A percentile compares a stretch with the other conserved stretches of the same genome.
Evolutionary conservation across 2,888 invertebrate species (phyloP).

Genomic region (Scaptodrosophila latifasciaeformis): DNA sequence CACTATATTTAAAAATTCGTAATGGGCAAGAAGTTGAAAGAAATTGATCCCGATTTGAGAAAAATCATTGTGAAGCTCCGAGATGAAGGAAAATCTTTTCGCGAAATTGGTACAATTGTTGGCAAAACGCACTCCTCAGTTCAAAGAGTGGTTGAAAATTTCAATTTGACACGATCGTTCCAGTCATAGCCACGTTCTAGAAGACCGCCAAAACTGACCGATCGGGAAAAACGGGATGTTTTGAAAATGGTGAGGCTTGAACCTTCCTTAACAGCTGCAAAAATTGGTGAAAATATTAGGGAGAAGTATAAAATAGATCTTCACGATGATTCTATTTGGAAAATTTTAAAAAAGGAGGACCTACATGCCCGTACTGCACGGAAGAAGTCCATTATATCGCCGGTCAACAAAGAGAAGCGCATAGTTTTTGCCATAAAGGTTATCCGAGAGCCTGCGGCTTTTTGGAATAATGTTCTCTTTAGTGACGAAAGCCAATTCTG

Average conservation of each 20-base stretch:
- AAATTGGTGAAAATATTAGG: slow-evolving; percentile 3
- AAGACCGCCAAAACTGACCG: slow-evolving; percentile 15
- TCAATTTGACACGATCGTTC: not conserved
- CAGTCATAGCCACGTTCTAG: slow-evolving; percentile 7
- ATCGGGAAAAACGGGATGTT: slow-evolving; percentile 7
- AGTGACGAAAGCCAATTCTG: slow-evolving; percentile 16
- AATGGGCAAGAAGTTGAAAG: slow-evolving; percentile 8
- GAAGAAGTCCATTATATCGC: slow-evolving; percentile 11
- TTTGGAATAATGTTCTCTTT: slow-evolving; percentile 22
- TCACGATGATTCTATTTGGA: slow-evolving; percentile 1
- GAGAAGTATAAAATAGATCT: slow-evolving; percentile 9
- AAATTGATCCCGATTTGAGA: slow-evolving; percentile 7
- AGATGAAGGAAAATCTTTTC: slow-evolving; percentile 9
- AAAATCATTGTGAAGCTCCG: slow-evolving; percentile 14
- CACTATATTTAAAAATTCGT: slow-evolving; percentile 1
- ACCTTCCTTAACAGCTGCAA: slow-evolving; percentile 1
- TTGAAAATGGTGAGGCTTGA: slow-evolving; percentile 5
- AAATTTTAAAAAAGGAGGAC: slow-evolving; percentile 3
- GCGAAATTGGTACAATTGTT: slow-evolving; percentile 12
- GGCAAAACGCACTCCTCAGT: slow-evolving; percentile 10
- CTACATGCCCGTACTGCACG: slow-evolving; percentile 9
- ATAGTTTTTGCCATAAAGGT: slow-evolving; percentile 13
- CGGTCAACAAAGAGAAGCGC: slow-evolving; percentile 15
- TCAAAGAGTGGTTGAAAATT: slow-evolving; percentile 5
- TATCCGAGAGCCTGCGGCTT: not conserved